Percentiles rank a stretch among this genome's conserved stretches.
These are phyloP conservation scores for Rafetus swinhoei DNA, from an alignment of 2,113 vertebrate species.

Conservation along the genomic window DNA sequence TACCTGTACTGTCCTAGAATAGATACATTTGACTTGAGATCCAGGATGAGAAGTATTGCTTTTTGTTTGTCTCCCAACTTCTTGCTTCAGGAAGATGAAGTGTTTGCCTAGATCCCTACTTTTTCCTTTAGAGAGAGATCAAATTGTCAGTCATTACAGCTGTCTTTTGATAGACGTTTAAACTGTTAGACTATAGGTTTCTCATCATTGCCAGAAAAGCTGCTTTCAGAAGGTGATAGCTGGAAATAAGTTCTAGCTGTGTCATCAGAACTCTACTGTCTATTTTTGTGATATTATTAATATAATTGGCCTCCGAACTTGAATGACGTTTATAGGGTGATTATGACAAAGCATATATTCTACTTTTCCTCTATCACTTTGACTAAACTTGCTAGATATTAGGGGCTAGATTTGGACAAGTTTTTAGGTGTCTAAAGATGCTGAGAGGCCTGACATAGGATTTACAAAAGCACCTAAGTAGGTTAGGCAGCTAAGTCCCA, in stretches of 20 bases:
- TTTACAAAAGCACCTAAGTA: not conserved
- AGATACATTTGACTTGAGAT: not conserved
- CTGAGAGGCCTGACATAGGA: not conserved
- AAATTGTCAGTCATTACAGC: not conserved
- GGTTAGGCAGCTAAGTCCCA: not conserved
- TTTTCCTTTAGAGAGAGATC: not conserved
- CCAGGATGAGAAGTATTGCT: not conserved
- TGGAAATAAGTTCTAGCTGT: not conserved
- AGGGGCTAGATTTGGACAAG: not conserved
- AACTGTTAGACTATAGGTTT: not conserved
- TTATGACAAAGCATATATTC: not conserved
- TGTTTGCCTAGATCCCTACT: not conserved
- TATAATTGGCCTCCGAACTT: not conserved
- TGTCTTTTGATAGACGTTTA: not conserved
- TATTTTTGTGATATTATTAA: not conserved
- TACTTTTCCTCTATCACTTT: not conserved
- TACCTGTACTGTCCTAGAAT: not conserved
- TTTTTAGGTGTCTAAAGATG: not conserved
- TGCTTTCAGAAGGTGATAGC: not conserved
- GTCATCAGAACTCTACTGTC: not conserved
- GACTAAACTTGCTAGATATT: not conserved
- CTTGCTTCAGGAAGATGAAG: not conserved
- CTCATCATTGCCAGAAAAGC: not conserved
- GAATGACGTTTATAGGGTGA: not conserved
- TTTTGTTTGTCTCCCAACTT: not conserved